Conservation (phyloP, 2,888 invertebrate species). For the Himalopsyche japonica region DNA sequence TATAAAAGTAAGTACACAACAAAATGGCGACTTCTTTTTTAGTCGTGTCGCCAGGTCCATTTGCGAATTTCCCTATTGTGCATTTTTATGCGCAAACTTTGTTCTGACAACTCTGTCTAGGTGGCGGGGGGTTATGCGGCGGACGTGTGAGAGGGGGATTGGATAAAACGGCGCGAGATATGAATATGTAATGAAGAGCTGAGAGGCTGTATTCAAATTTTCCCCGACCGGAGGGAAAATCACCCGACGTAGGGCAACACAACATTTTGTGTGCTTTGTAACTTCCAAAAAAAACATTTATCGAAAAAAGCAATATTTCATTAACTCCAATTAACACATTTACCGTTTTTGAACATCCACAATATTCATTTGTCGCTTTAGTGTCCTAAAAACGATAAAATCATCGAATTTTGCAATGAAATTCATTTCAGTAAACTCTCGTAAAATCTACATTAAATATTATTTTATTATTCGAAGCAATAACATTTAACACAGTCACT, state of each 20-base stretch:
- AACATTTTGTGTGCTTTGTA: not conserved
- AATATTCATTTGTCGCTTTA: too few species aligned
- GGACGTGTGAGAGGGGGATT: not conserved
- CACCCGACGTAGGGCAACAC: not conserved
- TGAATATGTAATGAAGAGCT: slow-evolving; percentile 36
- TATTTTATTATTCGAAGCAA: too few species aligned
- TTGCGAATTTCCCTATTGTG: not conserved
- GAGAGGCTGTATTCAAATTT: slow-evolving; percentile 28
- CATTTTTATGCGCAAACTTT: not conserved
- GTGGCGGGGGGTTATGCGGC: not conserved
- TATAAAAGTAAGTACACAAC: not conserved
- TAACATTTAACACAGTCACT: too few species aligned
- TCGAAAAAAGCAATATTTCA: too few species aligned
- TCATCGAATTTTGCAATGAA: too few species aligned
- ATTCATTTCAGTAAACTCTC: too few species aligned
- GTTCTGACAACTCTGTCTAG: not conserved
- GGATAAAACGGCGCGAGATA: slow-evolving; percentile 22
- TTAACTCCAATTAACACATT: too few species aligned
- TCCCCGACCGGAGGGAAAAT: slow-evolving; percentile 17
- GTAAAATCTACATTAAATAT: too few species aligned
- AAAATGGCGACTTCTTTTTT: not conserved
- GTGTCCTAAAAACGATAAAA: too few species aligned
- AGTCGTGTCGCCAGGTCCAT: not conserved
- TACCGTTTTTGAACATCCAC: too few species aligned
- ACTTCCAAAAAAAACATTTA: too few species aligned